Evolutionary conservation across 1,140 invertebrate species (phyloP), one percentile per base, ranked within the genome.

Genomic region (Zaprionus capensis): DNA sequence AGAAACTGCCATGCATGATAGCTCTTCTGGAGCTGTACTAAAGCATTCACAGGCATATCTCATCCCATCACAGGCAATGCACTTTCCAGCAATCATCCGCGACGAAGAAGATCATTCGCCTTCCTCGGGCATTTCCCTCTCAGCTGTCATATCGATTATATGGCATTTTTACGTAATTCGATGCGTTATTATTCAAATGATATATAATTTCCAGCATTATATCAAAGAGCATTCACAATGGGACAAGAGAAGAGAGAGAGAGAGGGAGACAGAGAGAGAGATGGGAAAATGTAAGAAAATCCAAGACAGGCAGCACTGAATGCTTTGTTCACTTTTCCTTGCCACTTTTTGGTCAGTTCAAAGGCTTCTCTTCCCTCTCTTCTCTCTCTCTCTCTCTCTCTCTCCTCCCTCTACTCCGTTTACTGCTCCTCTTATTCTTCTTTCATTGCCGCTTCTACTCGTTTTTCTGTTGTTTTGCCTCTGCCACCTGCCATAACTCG

Each of bases 151-250:
- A 74, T 77, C 75, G 71, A 77, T 77, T 73, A 55, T 73, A 74
- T 76, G 46, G 70, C 63, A 62, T 76, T 76, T 75, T 71, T 62
- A 66, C 69, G 81, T 90, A 88, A 88, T 90, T 90, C 81, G 81
- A 84, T 79, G 81, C 71, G 85, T 81, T 88, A 84, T 88, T 88
- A 88, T 88, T 84, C 58, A 90, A 88, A 88, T 88, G 75, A 90
- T 90, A 90, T 88, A 81, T 88, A 84, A 88, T 88, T 88, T 88
- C 22, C 56, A 26, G 67, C 70, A 83, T 87, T 87, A 78, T 80
- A 74, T 77, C 46, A 62, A 56, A 38, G 49, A n/a, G n/a, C 38
- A 63, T 63, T 71, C 61, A 55, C 26, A 65, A 41, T 71, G 41
- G 53, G 34, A 53, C 14, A 55, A 26, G 15, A 20, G 24, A 12